These are phyloP conservation scores for Drosophila kanekoi DNA, from an alignment of 2,888 invertebrate species.

Conservation along the genomic window DNA sequence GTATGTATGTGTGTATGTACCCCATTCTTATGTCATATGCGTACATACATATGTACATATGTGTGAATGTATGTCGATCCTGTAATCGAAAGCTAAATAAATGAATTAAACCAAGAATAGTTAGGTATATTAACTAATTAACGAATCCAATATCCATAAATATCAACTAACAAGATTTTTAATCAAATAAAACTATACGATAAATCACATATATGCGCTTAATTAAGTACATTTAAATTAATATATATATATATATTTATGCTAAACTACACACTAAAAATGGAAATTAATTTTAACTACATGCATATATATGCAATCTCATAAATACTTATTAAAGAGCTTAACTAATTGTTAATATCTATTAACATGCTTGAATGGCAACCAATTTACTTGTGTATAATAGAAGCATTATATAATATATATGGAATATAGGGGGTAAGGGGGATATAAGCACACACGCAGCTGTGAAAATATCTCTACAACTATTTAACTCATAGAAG, in stretches of 20 bases:
- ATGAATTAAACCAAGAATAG: conserved; percentile 39
- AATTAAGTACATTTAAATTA: conserved; percentile 24
- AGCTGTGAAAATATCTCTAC: conserved; percentile 12
- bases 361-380: conserved; percentile 58
- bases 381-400: conserved; percentile 45
- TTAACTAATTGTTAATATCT: conserved; percentile 62
- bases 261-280: conserved; percentile 22
- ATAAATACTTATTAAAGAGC: conserved; percentile 57
- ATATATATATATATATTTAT: conserved; percentile 23
- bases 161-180: conserved; percentile 67
- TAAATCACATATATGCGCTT: conserved; percentile 52
- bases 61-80: conserved; percentile 4
- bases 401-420: conserved; percentile 30
- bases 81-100: conserved; percentile 32
- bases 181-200: conserved; percentile 42
- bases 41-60: conserved; percentile 32
- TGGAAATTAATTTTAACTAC: conserved; percentile 47
- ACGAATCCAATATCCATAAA: conserved; percentile 64
- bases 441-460: conserved; percentile 14
- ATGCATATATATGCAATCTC: conserved; percentile 36
- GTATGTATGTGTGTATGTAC: conserved; percentile 18
- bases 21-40: conserved; percentile 16
- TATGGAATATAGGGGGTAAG: too few species aligned
- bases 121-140: conserved; percentile 73
- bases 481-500: conserved; percentile 2